These are phyloP conservation scores for Odontothrips loti DNA, from an alignment of 2,888 invertebrate genomes.

Conservation along the genomic window DNA sequence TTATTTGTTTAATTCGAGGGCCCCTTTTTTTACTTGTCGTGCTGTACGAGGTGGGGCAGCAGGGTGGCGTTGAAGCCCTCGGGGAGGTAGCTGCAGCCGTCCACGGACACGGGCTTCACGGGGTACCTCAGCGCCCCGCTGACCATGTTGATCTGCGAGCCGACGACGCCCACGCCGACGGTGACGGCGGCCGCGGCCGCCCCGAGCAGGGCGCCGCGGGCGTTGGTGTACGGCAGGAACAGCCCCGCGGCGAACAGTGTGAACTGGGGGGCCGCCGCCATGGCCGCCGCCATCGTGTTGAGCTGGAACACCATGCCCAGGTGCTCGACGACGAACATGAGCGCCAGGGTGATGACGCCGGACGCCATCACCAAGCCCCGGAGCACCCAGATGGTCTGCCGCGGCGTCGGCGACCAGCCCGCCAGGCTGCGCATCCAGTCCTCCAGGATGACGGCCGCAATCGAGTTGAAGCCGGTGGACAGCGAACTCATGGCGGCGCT, in stretches of 20 bases:
- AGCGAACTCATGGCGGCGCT: constrained; percentile 1
- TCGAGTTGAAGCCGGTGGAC: not conserved
- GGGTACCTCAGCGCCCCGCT: not conserved
- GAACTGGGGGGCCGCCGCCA: constrained; percentile 46
- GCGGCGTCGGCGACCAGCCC: not conserved
- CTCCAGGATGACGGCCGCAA: not conserved
- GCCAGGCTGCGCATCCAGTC: not conserved
- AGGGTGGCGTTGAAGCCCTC: not conserved
- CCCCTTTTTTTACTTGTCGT: not conserved
- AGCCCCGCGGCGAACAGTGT: constrained; percentile 47
- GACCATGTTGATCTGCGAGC: not conserved
- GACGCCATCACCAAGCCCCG: not conserved
- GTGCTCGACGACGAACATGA: not conserved
- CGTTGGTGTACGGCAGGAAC: constrained; percentile 44
- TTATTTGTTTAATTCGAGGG: too few relatives aligned
- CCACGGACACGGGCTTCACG: constrained; percentile 32
- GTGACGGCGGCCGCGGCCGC: not conserved
- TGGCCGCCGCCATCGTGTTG: constrained; percentile 44
- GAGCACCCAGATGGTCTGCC: not conserved
- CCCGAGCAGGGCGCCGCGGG: not conserved
- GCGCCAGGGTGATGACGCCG: not conserved
- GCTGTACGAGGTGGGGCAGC: not conserved
- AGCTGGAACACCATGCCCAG: constrained; percentile 37
- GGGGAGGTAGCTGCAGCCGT: constrained; percentile 35
- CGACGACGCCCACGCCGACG: not conserved